Base-by-base conservation (phyloP, 2,888 invertebrate species). In the Keiferia lycopersicella region DNA sequence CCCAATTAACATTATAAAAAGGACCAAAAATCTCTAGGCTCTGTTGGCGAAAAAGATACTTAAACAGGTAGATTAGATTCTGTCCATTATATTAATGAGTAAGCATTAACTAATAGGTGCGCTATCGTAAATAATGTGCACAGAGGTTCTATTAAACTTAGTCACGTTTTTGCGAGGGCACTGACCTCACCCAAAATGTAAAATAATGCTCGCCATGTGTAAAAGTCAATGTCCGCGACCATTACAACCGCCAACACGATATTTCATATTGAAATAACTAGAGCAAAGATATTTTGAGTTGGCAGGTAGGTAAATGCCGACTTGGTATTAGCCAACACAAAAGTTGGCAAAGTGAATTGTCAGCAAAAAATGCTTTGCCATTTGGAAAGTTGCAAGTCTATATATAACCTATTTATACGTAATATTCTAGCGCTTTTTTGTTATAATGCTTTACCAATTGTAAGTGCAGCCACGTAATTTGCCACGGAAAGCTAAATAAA, bases 141-240 rank as follows among this genome's bases (percentile, higher is more conserved):
- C 16, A 4, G 7, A 45, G n/a, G 8, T 45, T n/a, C 41, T 41
- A 41, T 16, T 45, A 45, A 3, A 45, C n/a, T 3, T 16, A 39
- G 60, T 26, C 59, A 64, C 63, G 50, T 38, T 50, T 20, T 30
- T 11, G 16, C 20, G 16, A 68, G 75, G 73, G 69, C 74, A 64
- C 67, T 64, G 70, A 75, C 72, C 74, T 73, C 68, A 75, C 74
- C 76, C 77, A 75, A 78, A 77, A 77, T 77, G 75, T 73, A 71
- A 71, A 70, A 73, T 74, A 73, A 73, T 76, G 69, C 71, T 67
- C 69, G 69, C 71, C 70, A 72, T 72, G 69, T 75, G 74, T 72
- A 71, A 69, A 75, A 76, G 76, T 73, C 78, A 76, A 71, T 65
- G 68, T 65, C 68, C 69, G 65, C 67, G 16, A 45, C 2, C 45